These are phyloP conservation scores for Tolmerus cingulatus DNA, from an alignment of 2,888 invertebrate species.

Conservation along the genomic window DNA sequence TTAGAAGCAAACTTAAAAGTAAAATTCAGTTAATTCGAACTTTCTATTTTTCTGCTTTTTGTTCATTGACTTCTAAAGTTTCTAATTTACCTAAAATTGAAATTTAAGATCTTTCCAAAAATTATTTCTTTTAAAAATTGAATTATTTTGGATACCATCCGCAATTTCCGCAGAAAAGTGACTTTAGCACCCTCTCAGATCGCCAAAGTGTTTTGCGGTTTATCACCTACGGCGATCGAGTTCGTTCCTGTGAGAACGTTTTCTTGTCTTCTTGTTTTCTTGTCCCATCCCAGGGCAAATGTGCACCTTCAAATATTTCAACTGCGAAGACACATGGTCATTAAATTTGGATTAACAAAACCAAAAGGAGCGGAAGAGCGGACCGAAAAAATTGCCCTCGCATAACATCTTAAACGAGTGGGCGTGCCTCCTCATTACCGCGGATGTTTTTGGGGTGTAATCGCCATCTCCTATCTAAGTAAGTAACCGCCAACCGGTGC, in stretches of 20 bases:
- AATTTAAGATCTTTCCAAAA: neutral
- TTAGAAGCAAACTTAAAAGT: too few species aligned
- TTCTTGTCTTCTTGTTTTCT: neutral
- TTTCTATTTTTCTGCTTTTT: too few species aligned
- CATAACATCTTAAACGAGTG: conserved; percentile 24
- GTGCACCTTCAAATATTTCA: conserved; percentile 10
- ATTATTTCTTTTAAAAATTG: neutral
- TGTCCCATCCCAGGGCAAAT: neutral
- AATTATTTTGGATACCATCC: neutral
- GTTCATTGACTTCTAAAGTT: too few species aligned
- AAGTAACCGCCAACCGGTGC: neutral
- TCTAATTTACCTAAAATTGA: neutral
- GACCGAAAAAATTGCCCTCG: neutral
- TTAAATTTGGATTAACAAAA: conserved; percentile 20
- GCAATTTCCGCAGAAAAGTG: neutral
- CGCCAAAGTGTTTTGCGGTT: neutral
- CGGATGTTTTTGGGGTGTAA: conserved; percentile 15
- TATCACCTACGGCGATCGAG: neutral
- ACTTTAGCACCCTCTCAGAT: neutral
- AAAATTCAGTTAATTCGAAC: too few species aligned
- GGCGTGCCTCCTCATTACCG: conserved; percentile 12
- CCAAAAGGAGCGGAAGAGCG: neutral
- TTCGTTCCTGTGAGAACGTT: neutral
- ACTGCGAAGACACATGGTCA: conserved; percentile 10
- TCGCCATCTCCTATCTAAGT: conserved; percentile 14